Evolutionary conservation across 2,113 vertebrate genomes (phyloP), one percentile per base, ranked within the genome.

Genomic region (Microcebus jonahi): DNA sequence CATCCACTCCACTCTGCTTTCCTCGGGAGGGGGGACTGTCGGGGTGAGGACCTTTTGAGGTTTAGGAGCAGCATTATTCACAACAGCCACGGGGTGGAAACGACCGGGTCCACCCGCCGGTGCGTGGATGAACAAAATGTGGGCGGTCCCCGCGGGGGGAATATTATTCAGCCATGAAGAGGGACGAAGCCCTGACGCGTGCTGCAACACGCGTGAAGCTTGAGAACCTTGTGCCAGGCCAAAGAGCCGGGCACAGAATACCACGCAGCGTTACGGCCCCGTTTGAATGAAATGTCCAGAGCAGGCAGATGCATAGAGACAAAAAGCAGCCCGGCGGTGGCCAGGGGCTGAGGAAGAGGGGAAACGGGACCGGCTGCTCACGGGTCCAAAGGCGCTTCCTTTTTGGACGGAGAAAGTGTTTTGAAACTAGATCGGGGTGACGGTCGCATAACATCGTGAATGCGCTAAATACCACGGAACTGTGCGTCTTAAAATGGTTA

Each of bases 191-290:
- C 13, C 55, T 14, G 9, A 25, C 3, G 34, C 8, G 7, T 2
- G n/a, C 21, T 6, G 11, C 23, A 2, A 4, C 7, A 4, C 0
- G 39, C 12, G 6, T 1, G 34, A 48, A 23, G 29, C 45, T 34
- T 3, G 59, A 17, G 7, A 6, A 34, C 3, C 2, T 9, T 2
- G 8, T 2, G 15, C 14, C 4, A 5, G 12, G 12, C 0, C 12
- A 34, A 45, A 50, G 79, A n/a, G 31, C 68, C 67, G 27, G 48
- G 48, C 29, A 39, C 55, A 2, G 8, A 76, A 42, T 42, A 7
- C 34, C 87, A 4, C 3, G 0, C 1, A 5, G 1, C 10, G 6
- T 1, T 4, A 2, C 0, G 14, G 34, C 2, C 29, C 34, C 61
- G 3, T 1, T 11, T 50, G 2, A 3, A 6, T 10, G 53, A 59